These are phyloP conservation scores for Tetrax tetrax DNA, from an alignment of 2,113 vertebrate genomes.

Conservation along the genomic window DNA sequence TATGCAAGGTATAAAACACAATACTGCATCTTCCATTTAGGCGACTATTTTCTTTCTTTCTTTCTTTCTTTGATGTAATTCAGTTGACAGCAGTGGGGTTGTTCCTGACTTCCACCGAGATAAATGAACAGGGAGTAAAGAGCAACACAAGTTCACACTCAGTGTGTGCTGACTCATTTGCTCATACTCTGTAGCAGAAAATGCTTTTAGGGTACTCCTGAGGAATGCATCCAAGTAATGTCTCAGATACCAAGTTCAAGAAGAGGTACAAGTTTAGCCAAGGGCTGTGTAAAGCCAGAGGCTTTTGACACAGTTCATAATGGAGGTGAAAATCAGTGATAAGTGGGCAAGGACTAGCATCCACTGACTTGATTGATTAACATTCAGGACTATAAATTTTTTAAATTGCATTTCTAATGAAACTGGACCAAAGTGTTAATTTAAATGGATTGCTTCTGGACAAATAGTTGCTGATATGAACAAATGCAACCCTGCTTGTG, in stretches of 20 bases:
- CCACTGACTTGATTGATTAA: background rate
- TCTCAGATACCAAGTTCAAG: background rate
- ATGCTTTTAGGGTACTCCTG: background rate
- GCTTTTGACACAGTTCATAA: background rate
- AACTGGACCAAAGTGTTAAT: background rate
- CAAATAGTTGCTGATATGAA: background rate
- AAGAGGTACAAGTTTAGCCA: background rate
- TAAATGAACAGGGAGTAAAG: background rate
- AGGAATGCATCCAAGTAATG: background rate
- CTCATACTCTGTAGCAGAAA: background rate
- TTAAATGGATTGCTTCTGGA: background rate
- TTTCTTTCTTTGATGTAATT: conserved; percentile 1
- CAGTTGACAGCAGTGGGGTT: background rate
- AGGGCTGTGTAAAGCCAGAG: background rate
- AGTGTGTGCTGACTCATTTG: background rate
- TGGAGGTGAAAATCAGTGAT: background rate
- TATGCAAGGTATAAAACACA: background rate
- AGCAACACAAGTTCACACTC: background rate
- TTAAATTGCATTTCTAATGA: background rate
- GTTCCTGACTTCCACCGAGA: background rate
- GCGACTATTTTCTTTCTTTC: background rate
- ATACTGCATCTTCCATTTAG: background rate
- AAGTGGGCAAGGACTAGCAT: background rate
- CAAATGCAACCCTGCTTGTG: background rate
- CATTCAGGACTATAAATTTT: background rate